These are phyloP conservation scores for Rissa tridactyla DNA, from an alignment of 2,113 vertebrate genomes.

Conservation along the genomic window DNA sequence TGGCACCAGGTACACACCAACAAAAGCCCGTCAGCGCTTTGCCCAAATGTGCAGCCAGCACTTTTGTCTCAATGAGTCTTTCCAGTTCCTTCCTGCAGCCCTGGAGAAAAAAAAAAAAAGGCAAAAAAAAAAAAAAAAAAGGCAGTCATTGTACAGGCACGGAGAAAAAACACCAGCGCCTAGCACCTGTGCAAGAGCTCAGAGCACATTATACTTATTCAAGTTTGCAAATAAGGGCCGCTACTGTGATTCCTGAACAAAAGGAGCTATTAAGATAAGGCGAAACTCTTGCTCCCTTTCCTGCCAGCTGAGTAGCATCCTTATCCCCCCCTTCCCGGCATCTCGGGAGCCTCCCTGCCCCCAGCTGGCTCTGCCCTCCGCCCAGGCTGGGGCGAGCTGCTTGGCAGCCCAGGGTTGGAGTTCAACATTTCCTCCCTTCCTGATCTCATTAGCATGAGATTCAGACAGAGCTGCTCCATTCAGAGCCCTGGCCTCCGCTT, in stretches of 20 bases:
- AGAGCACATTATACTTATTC: slow-evolving; percentile 10
- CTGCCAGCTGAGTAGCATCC: slow-evolving; percentile 60
- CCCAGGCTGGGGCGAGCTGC: neutral
- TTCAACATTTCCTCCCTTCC: slow-evolving; percentile 48
- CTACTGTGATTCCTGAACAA: slow-evolving; percentile 55
- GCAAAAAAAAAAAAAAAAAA: neutral
- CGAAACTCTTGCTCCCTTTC: slow-evolving; percentile 7
- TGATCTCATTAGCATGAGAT: slow-evolving; percentile 66
- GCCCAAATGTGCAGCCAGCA: slow-evolving; percentile 33
- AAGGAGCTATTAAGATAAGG: slow-evolving; percentile 55
- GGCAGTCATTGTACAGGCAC: neutral
- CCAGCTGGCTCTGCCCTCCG: slow-evolving; percentile 1
- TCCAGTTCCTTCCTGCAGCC: slow-evolving; percentile 47
- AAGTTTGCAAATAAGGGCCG: slow-evolving; percentile 55
- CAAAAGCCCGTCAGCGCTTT: slow-evolving; percentile 19
- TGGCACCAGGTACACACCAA: neutral
- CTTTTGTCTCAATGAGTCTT: slow-evolving; percentile 26
- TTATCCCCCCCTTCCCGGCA: neutral
- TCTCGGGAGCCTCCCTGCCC: neutral
- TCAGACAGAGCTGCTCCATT: slow-evolving; percentile 59
- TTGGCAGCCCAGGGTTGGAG: slow-evolving; percentile 46
- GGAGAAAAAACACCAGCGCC: neutral
- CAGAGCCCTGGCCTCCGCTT: slow-evolving; percentile 38
- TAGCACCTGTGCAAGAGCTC: slow-evolving; percentile 57
- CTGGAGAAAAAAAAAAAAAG: neutral